Percentiles rank a stretch among this genome's conserved stretches.
These are phyloP conservation scores for Pheucticus melanocephalus DNA, from an alignment of 2,113 vertebrate genomes.

Conservation along the genomic window DNA sequence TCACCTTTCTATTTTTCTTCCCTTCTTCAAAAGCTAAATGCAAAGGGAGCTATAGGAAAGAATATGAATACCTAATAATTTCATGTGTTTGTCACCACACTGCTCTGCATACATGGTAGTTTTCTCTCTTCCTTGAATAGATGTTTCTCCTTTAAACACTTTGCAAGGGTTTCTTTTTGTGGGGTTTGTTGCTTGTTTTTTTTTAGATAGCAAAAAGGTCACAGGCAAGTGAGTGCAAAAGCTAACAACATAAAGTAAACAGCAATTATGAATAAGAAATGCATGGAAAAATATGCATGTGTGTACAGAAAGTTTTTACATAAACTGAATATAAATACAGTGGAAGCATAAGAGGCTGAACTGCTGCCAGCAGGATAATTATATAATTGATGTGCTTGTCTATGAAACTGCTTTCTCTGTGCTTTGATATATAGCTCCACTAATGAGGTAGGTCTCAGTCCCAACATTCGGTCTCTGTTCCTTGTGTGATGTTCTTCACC, in stretches of 20 bases:
- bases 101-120: not conserved
- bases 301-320: not conserved
- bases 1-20: not conserved
- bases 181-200: not conserved
- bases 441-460: conserved; percentile 8
- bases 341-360: not conserved
- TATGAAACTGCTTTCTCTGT: not conserved
- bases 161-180: not conserved
- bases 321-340: conserved; percentile 13
- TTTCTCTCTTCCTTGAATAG: not conserved
- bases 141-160: not conserved
- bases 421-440: conserved; percentile 9
- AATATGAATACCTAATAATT: not conserved
- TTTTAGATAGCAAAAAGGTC: not conserved
- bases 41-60: not conserved
- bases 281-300: not conserved
- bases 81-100: not conserved
- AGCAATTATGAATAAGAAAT: not conserved
- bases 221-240: not conserved
- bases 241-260: not conserved
- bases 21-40: not conserved
- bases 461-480: not conserved
- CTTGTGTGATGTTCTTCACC: not conserved
- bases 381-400: conserved; percentile 10
- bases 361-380: conserved; percentile 17